Percentiles rank a stretch among this genome's conserved stretches.
These are phyloP conservation scores for Drosophila meridionalis DNA, from an alignment of 2,888 invertebrate species.

Conservation along the genomic window DNA sequence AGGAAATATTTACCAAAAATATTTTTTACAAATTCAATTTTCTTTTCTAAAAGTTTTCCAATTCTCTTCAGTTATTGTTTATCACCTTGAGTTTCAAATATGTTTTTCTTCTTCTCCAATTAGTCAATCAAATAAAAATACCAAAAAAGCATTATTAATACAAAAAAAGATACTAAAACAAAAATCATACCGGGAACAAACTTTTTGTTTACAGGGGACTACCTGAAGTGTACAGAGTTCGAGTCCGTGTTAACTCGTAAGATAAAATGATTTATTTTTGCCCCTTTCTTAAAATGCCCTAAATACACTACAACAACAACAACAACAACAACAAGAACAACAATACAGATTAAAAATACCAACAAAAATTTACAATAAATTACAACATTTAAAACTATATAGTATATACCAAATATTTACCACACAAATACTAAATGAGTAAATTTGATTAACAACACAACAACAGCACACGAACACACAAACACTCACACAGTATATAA, in stretches of 20 bases:
- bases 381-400: neutral
- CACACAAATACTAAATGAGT: constrained; percentile 35
- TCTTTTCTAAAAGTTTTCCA: neutral
- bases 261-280: constrained; percentile 85
- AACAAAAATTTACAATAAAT: constrained; percentile 15
- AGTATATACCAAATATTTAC: constrained; percentile 9
- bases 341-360: constrained; percentile 24
- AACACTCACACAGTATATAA: constrained; percentile 23
- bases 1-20: constrained; percentile 9
- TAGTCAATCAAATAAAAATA: constrained; percentile 32
- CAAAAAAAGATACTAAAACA: constrained; percentile 61
- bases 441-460: constrained; percentile 39
- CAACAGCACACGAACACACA: constrained; percentile 28
- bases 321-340: neutral
- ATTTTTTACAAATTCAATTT: constrained; percentile 14
- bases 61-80: constrained; percentile 39
- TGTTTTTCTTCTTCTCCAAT: constrained; percentile 14
- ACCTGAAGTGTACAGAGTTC: constrained; percentile 93
- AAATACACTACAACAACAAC: constrained; percentile 25
- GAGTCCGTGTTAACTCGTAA: constrained; percentile 95
- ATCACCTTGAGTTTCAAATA: constrained; percentile 39
- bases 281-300: constrained; percentile 50
- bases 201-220: constrained; percentile 87
- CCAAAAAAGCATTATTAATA: constrained; percentile 40
- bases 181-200: constrained; percentile 80